Base-by-base conservation (phyloP, 2,797 vertebrate species). In the Cynodonichthys magdalenae region DNA sequence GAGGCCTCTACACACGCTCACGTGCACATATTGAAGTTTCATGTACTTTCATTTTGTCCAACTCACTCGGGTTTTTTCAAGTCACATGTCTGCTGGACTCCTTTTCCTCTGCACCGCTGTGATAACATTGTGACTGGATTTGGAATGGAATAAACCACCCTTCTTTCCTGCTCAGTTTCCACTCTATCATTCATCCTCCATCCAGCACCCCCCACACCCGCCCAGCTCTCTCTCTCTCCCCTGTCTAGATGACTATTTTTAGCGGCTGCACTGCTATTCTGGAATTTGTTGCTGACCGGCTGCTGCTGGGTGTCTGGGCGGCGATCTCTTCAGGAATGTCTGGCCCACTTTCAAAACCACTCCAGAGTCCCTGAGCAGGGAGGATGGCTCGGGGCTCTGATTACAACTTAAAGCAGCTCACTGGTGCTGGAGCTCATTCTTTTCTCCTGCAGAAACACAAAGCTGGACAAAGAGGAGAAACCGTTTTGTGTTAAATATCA, bases 301-400 rank as follows among this genome's bases (percentile, higher is more conserved):
- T 95, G 90, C 94, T 89, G 92, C 88, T 87, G 89, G 91, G 93
- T 93, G 94, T 95, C 94, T 95, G 95, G 93, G 95, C 93, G 93
- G 94, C 93, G 94, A 95, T 96, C 95, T 94, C 95, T 95, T 95
- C 93, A 95, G 94, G 95, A 94, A 96, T 96, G 94, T 94, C 91
- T 98, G 96, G 96, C 95, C 93, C 82, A 74, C 53, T 75, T 89
- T 95, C 96, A 96, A 95, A 59, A 91, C 95, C 95, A 93, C 95
- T 92, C 94, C 91, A 94, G 93, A 96, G 93, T 91, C 91, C 83
- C 94, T 88, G 90, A 75, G 74, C 90, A 91, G 79, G 88, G 91
- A 84, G 79, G 88, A 94, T 92, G 92, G 93, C 90, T 89, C 81
- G 61, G 80, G 68, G 87, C 90, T 90, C 85, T 87, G 92, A 94